Conservation (phyloP, 2,797 vertebrate genomes). For the Tokudaia muenninki region DNA sequence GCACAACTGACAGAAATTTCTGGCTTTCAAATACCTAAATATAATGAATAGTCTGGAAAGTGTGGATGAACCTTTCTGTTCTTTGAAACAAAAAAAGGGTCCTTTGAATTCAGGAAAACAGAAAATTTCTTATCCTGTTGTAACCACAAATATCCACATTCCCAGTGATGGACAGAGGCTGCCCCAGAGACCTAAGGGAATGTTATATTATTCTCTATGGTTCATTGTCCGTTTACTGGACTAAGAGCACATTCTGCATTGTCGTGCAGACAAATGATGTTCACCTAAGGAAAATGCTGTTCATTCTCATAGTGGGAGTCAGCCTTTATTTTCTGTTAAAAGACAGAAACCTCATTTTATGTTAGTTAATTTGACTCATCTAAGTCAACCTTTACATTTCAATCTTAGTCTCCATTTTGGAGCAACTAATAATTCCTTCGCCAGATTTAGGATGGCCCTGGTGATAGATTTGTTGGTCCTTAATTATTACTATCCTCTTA, state of each 20-base stretch:
- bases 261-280: slow-evolving; percentile 25
- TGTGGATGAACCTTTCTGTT: slow-evolving; percentile 38
- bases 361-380: neutral
- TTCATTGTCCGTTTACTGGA: slow-evolving; percentile 7
- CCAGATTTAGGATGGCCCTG: neutral
- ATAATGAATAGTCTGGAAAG: slow-evolving; percentile 53
- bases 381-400: neutral
- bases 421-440: neutral
- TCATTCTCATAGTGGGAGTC: neutral
- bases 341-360: neutral
- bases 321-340: neutral
- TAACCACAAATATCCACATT: slow-evolving; percentile 20
- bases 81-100: slow-evolving; percentile 9
- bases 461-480: neutral
- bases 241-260: slow-evolving; percentile 38
- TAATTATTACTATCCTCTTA: neutral
- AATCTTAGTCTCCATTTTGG: neutral
- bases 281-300: neutral
- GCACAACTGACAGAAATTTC: slow-evolving; percentile 1
- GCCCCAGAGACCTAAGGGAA: slow-evolving; percentile 25
- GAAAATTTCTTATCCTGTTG: neutral
- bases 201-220: neutral
- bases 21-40: neutral
- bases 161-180: neutral
- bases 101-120: slow-evolving; percentile 53